A percentile compares a stretch with the other conserved stretches of the same genome.
phyloP scores from a whole-genome alignment of 2,797 vertebrate species.

The Ctenopoma multispine region DNA sequence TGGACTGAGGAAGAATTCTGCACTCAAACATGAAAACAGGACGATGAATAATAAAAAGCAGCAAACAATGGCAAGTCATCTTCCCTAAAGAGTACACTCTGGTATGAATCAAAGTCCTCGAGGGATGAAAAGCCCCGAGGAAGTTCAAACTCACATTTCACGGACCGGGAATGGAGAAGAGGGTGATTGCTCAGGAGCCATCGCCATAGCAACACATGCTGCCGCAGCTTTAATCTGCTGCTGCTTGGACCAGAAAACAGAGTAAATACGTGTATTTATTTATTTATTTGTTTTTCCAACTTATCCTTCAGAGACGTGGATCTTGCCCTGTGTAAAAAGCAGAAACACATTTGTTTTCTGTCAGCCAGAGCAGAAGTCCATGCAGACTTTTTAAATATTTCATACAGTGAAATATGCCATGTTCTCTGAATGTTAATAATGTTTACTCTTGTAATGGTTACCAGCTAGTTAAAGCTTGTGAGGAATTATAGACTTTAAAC shows the following conservation, averaged over 20 bases:
- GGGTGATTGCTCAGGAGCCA: slow-evolving; percentile 36
- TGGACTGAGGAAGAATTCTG: slow-evolving; percentile 17
- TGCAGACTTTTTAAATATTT: slow-evolving; percentile 57
- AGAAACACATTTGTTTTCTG: slow-evolving; percentile 35
- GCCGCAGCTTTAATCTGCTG: slow-evolving; percentile 44
- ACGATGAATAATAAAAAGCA: slow-evolving; percentile 47
- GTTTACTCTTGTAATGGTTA: slow-evolving; percentile 32
- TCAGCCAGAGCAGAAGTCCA: slow-evolving; percentile 15
- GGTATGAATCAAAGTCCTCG: slow-evolving; percentile 37
- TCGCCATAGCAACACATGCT: slow-evolving; percentile 50
- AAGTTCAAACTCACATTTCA: slow-evolving; percentile 54
- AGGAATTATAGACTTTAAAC: not conserved
- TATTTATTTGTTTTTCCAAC: not conserved
- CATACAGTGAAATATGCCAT: slow-evolving; percentile 19
- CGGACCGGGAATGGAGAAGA: slow-evolving; percentile 28
- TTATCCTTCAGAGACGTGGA: slow-evolving; percentile 38
- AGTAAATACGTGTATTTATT: not conserved
- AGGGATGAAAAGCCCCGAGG: slow-evolving; percentile 37
- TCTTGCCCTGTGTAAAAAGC: slow-evolving; percentile 33
- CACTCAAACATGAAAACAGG: slow-evolving; percentile 8
- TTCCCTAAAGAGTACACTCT: slow-evolving; percentile 23
- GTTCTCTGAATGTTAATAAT: slow-evolving; percentile 48
- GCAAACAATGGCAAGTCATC: slow-evolving; percentile 26
- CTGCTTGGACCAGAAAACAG: slow-evolving; percentile 32
- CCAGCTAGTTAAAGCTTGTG: not conserved